Evolutionary conservation across 2,797 vertebrate species (phyloP).

Genomic region (Acanthis flammea): DNA sequence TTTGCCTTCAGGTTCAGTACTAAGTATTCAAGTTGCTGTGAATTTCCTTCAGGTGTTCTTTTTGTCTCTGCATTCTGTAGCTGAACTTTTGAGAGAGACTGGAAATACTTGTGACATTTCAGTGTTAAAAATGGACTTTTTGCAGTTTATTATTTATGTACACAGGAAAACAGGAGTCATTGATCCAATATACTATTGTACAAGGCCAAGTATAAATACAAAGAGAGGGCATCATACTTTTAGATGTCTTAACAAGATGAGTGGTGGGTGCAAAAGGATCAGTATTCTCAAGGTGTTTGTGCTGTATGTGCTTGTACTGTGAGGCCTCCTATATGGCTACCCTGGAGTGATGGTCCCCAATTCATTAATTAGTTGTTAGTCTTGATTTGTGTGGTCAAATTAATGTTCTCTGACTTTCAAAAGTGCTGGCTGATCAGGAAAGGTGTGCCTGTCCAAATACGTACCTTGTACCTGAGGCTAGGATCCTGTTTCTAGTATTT

Average conservation of each 20-base stretch:
- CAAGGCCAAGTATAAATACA: not conserved
- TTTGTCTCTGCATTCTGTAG: not conserved
- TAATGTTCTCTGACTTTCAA: not conserved
- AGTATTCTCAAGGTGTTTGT: not conserved
- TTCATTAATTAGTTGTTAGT: not conserved
- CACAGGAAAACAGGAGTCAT: not conserved
- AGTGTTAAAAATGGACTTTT: not conserved
- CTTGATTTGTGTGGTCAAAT: not conserved
- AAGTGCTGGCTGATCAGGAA: not conserved
- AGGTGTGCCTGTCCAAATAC: not conserved
- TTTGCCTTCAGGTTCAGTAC: not conserved
- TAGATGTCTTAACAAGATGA: not conserved
- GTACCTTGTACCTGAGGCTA: not conserved
- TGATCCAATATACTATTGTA: not conserved
- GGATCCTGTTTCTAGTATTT: not conserved
- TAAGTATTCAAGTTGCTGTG: not conserved
- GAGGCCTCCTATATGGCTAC: not conserved
- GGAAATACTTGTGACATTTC: not conserved
- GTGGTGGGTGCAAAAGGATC: not conserved
- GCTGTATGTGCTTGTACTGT: not conserved
- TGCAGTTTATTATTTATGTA: not conserved
- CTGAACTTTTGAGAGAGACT: not conserved
- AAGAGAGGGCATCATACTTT: not conserved
- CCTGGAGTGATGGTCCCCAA: not conserved
- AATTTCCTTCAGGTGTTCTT: not conserved